Conservation (phyloP, 2,888 invertebrate species). For the Hermaeophaga mercurialis region DNA sequence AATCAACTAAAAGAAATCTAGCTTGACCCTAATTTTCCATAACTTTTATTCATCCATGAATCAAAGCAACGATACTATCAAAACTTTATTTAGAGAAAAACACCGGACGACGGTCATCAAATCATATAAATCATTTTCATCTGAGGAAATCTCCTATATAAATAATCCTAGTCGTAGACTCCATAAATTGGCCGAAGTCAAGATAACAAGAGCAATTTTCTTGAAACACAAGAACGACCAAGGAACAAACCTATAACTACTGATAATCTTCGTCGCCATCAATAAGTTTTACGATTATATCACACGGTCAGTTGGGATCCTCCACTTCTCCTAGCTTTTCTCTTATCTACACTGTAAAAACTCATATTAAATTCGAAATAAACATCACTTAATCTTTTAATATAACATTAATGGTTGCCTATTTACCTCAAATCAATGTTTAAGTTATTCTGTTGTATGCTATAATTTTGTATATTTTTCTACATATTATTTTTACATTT, state of each 20-base stretch:
- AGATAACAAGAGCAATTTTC: conserved; percentile 52
- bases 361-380: too few relatives aligned
- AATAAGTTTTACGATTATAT: conserved; percentile 56
- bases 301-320: conserved; percentile 51
- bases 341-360: conserved; percentile 3
- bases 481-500: too few relatives aligned
- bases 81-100: conserved; percentile 8
- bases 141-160: conserved; percentile 19
- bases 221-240: conserved; percentile 53
- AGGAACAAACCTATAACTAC: conserved; percentile 55
- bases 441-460: too few relatives aligned
- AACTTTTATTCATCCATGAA: background rate
- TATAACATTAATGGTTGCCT: too few relatives aligned
- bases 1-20: too few relatives aligned
- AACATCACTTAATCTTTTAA: too few relatives aligned
- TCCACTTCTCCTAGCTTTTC: background rate
- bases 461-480: too few relatives aligned
- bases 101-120: conserved; percentile 10
- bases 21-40: background rate
- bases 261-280: conserved; percentile 55
- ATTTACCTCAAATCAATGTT: too few relatives aligned
- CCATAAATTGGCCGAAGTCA: conserved; percentile 40
- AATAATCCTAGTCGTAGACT: conserved; percentile 25
- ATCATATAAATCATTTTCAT: conserved; percentile 25
- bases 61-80: background rate